Evolutionary conservation across 1,140 invertebrate genomes (phyloP).

Genomic region (Pseudoatta argentina): DNA sequence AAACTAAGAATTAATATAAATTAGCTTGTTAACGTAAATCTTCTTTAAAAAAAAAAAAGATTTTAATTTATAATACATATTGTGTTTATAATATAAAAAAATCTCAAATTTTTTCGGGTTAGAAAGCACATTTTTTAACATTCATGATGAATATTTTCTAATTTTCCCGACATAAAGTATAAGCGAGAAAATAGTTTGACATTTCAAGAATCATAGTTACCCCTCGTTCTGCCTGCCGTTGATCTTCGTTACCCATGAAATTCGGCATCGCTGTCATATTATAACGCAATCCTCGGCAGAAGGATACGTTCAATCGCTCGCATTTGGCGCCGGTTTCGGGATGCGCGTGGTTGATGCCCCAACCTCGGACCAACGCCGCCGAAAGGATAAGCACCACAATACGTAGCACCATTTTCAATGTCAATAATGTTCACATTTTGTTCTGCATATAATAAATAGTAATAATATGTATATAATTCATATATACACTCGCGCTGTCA

Average conservation of each 20-base stretch:
- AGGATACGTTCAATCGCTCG: conserved; percentile 92
- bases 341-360: conserved; percentile 79
- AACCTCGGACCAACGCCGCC: conserved; percentile 66
- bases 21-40: not conserved
- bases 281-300: conserved; percentile 94
- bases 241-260: conserved; percentile 92
- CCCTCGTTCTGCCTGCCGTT: conserved; percentile 91
- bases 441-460: not conserved
- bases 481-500: not conserved
- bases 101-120: not conserved
- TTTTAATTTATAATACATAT: not conserved
- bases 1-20: not conserved
- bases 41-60: not conserved
- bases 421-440: conserved; percentile 43
- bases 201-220: conserved; percentile 83
- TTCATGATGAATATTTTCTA: not conserved
- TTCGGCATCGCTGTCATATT: conserved; percentile 96
- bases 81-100: not conserved
- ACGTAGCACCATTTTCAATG: conserved; percentile 31
- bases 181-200: not conserved
- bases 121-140: not conserved
- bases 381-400: not conserved
- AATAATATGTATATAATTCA: not conserved
- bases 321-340: conserved; percentile 87
- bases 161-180: not conserved